Percentiles rank a stretch among this genome's conserved stretches.
These are phyloP conservation scores for Apus apus DNA, from an alignment of 2,113 vertebrate species.

Conservation along the genomic window DNA sequence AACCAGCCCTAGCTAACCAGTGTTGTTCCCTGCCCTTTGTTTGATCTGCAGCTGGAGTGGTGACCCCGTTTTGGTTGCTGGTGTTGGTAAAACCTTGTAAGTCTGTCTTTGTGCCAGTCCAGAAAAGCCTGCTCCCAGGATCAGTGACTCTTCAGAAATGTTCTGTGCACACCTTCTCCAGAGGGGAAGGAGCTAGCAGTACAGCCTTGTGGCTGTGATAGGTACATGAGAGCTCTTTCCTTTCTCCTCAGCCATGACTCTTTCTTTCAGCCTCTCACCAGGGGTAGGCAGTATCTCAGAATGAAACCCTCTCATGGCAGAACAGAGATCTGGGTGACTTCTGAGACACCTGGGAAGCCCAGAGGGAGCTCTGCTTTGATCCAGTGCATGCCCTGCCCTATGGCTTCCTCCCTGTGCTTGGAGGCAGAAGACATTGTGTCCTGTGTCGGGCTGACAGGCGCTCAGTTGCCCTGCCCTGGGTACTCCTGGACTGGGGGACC, in stretches of 20 bases:
- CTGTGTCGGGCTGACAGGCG: neutral
- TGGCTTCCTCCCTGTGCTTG: neutral
- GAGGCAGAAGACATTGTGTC: neutral
- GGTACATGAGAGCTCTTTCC: neutral
- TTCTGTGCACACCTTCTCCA: neutral
- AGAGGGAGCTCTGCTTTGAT: neutral
- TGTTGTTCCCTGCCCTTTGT: neutral
- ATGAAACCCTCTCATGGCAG: neutral
- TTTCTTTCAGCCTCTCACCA: neutral
- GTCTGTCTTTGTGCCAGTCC: neutral
- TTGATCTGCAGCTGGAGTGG: neutral
- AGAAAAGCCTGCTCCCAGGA: neutral
- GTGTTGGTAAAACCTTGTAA: neutral
- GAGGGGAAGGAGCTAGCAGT: neutral
- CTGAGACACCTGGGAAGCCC: neutral
- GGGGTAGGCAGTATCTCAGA: neutral
- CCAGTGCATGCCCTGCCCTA: neutral
- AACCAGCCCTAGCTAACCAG: neutral
- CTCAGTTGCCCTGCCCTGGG: neutral
- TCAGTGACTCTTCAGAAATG: neutral
- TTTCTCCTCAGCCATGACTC: neutral
- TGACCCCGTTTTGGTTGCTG: neutral
- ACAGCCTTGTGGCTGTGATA: rapidly evolving
- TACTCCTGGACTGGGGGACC: neutral
- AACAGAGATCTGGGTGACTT: neutral